Evolutionary conservation across 2,797 vertebrate species (phyloP).

Genomic region (Dendrocincla tyrannina): DNA sequence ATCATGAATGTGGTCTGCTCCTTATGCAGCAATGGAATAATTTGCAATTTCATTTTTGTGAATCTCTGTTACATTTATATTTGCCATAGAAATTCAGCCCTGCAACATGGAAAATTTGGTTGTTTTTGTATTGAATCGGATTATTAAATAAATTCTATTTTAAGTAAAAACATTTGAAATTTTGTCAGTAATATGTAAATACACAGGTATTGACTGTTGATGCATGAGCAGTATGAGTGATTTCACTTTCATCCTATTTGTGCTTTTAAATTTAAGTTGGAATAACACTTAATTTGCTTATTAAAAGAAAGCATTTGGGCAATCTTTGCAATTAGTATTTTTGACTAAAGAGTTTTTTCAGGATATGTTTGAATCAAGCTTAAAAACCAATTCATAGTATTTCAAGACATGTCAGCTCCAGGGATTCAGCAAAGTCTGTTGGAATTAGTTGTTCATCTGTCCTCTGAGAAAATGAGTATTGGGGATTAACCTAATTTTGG

Average conservation of each 20-base stretch:
- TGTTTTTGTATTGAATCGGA: background rate
- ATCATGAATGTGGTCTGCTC: background rate
- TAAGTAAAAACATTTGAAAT: background rate
- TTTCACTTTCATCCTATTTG: background rate
- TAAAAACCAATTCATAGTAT: background rate
- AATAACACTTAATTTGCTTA: background rate
- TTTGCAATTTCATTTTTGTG: background rate
- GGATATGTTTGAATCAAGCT: background rate
- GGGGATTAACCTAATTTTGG: background rate
- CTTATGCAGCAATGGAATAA: background rate
- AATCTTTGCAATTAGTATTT: background rate
- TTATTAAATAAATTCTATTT: background rate
- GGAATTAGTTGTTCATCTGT: background rate
- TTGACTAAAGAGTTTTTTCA: background rate
- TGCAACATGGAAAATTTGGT: background rate
- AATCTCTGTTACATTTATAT: background rate
- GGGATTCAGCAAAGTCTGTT: rapidly evolving
- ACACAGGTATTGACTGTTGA: background rate
- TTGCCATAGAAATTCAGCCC: background rate
- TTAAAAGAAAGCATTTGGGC: background rate
- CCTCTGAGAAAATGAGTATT: background rate
- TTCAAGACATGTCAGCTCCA: background rate
- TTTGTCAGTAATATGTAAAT: background rate
- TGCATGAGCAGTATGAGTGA: background rate
- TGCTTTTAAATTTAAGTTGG: background rate